phyloP scores from a whole-genome alignment of 2,888 invertebrate species.

The Scelioninae gen. 2 region DNA sequence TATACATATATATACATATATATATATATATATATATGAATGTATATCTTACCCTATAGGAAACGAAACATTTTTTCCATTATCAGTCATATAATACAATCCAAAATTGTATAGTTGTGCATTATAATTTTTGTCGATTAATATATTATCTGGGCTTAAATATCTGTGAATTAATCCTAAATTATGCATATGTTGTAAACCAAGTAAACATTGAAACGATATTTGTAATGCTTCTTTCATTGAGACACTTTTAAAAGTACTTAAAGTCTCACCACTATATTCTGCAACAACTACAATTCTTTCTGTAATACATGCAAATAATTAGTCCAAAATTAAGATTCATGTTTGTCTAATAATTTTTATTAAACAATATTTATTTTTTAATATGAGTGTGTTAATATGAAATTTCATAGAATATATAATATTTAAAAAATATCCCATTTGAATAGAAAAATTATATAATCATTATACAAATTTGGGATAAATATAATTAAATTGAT shows the following conservation, averaged over 20 bases:
- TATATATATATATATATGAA: not conserved
- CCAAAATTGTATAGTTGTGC: constrained; percentile 95
- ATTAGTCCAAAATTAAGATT: not conserved
- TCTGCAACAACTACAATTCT: constrained; percentile 90
- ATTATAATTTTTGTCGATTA: constrained; percentile 83
- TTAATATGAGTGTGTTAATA: too few species aligned
- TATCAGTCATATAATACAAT: constrained; percentile 92
- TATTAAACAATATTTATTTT: too few species aligned
- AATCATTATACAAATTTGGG: constrained; percentile 91
- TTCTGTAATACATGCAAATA: constrained; percentile 77
- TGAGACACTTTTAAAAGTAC: constrained; percentile 76
- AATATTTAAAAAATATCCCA: constrained; percentile 79
- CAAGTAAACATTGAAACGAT: constrained; percentile 84
- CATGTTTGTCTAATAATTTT: too few species aligned
- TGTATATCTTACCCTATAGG: constrained; percentile 84
- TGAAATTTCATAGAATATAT: too few species aligned
- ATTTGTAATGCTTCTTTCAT: constrained; percentile 80
- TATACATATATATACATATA: not conserved
- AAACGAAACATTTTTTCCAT: constrained; percentile 91
- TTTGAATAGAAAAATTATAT: constrained; percentile 94
- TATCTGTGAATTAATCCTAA: constrained; percentile 87
- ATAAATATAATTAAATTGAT: too few species aligned
- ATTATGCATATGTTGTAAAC: constrained; percentile 83
- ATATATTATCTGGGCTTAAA: constrained; percentile 88
- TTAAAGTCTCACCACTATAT: constrained; percentile 82